These are phyloP conservation scores for Eupithecia insigniata DNA, from an alignment of 2,888 invertebrate species.

Conservation along the genomic window DNA sequence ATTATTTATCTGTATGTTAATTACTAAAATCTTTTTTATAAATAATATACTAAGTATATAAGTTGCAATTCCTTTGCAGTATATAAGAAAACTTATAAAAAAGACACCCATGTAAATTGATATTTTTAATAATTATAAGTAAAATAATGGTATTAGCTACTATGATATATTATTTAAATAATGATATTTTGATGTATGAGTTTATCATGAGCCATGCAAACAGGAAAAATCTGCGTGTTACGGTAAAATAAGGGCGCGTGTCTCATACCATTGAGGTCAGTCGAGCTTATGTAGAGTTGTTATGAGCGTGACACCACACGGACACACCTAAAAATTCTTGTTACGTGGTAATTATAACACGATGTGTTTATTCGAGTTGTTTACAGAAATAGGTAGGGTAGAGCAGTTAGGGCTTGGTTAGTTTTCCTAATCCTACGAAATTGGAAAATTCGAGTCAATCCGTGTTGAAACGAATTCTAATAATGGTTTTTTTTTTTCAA, in stretches of 20 bases:
- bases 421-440: neutral
- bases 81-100: too few species aligned
- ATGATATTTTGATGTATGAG: too few species aligned
- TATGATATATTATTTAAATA: too few species aligned
- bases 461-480: neutral
- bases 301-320: neutral
- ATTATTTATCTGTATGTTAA: too few species aligned
- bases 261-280: conserved; percentile 21
- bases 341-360: too few species aligned
- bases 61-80: too few species aligned
- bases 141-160: too few species aligned
- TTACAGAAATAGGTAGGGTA: neutral
- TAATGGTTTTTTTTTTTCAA: neutral
- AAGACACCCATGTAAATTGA: too few species aligned
- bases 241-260: conserved; percentile 31
- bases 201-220: conserved; percentile 23
- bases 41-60: too few species aligned
- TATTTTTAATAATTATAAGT: too few species aligned
- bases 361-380: neutral
- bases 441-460: neutral
- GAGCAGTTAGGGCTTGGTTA: neutral
- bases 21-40: too few species aligned
- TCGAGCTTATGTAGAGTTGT: conserved; percentile 8
- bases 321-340: neutral
- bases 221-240: conserved; percentile 44